Evolutionary conservation across 2,797 vertebrate genomes (phyloP).

Genomic region (Mus spretus): DNA sequence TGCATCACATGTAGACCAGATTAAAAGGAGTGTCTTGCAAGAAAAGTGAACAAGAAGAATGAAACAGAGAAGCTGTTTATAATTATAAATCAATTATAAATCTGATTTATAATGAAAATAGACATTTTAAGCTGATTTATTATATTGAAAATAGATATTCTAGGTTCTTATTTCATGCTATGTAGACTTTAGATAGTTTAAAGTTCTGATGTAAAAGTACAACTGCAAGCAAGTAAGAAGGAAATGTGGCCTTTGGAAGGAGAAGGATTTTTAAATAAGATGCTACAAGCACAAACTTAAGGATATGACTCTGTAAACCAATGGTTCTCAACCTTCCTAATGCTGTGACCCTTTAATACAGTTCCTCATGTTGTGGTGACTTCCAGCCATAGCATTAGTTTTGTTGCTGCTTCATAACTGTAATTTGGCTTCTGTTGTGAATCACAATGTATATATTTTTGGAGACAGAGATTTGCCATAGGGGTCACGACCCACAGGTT

Average conservation of each 20-base stretch:
- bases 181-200: neutral
- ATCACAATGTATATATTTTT: neutral
- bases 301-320: neutral
- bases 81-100: no score
- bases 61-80: neutral
- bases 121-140: neutral
- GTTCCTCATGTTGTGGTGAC: neutral
- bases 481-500: neutral
- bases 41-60: neutral
- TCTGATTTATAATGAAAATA: slow-evolving; percentile 1
- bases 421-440: neutral
- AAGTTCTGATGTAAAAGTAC: neutral
- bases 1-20: neutral
- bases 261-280: neutral
- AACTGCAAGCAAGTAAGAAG: neutral
- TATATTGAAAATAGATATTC: slow-evolving; percentile 1
- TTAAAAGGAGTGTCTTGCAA: neutral
- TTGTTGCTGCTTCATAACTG: neutral
- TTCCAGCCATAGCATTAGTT: neutral
- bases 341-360: neutral
- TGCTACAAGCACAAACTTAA: neutral
- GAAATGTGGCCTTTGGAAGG: neutral
- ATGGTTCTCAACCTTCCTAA: neutral
- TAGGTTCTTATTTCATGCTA: neutral
- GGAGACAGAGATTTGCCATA: neutral